Evolutionary conservation across 2,113 vertebrate species (phyloP).

Genomic region (Puffinus mauretanicus): DNA sequence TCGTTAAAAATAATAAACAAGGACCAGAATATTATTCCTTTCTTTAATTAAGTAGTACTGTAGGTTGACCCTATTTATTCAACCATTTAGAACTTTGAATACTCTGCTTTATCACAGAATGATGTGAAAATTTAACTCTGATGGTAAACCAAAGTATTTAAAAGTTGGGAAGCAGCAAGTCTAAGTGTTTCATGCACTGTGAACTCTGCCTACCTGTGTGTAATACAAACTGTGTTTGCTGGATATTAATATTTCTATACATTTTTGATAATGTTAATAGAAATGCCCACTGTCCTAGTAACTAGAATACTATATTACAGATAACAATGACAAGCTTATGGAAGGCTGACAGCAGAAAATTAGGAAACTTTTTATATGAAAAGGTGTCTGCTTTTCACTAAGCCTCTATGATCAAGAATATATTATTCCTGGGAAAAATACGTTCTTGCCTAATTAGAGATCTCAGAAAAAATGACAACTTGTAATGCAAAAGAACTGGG

Average conservation of each 20-base stretch:
- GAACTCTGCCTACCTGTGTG: background rate
- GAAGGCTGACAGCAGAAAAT: background rate
- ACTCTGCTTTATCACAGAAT: background rate
- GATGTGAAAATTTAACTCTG: background rate
- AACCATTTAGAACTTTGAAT: background rate
- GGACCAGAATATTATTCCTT: background rate
- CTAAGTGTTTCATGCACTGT: background rate
- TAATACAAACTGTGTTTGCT: background rate
- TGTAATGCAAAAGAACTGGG: background rate
- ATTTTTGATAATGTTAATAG: background rate
- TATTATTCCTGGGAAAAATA: background rate
- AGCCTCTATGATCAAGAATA: background rate
- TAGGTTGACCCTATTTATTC: background rate
- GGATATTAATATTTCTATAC: background rate
- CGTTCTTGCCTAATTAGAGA: background rate
- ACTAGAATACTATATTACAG: background rate
- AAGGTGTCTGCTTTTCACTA: background rate
- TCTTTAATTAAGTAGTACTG: background rate
- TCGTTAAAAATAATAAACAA: conserved; percentile 6
- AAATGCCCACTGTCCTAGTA: background rate
- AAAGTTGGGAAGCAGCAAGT: background rate
- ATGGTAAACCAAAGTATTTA: background rate
- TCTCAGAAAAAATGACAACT: background rate
- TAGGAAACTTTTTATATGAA: background rate
- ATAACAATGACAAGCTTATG: background rate